Evolutionary conservation across 23 tunicate species (phyloP).

Genomic region (Botrylloides violaceus): DNA sequence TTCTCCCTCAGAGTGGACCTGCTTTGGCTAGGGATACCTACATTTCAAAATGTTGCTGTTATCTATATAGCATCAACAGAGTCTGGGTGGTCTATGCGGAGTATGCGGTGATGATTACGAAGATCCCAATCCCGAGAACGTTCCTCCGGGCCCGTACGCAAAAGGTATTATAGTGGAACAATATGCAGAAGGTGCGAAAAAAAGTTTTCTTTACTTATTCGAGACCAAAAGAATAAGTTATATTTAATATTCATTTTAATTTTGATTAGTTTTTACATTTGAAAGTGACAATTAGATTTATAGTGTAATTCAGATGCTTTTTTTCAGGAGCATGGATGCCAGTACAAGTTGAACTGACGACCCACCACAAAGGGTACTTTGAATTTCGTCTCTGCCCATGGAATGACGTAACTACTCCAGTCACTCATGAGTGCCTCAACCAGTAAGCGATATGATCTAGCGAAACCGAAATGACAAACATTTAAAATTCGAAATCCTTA

Average conservation of each 20-base stretch:
- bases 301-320: no score
- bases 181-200: constrained; percentile 42
- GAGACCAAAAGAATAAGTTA: no score
- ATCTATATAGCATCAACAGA: constrained; percentile 27
- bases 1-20: no score
- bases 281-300: no score
- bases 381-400: constrained; percentile 61
- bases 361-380: constrained; percentile 70
- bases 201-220: no score
- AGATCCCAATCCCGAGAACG: constrained; percentile 41
- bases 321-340: constrained; percentile 33
- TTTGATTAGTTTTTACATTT: no score
- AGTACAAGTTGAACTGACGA: constrained; percentile 50
- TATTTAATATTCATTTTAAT: no score
- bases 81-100: constrained; percentile 57
- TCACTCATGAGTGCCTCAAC: constrained; percentile 44
- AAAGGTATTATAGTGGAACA: constrained; percentile 54
- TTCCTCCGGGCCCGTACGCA: constrained; percentile 62
- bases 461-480: no score
- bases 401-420: constrained; percentile 38
- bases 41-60: no score
- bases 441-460: no score
- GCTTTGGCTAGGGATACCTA: no score
- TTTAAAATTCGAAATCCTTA: no score
- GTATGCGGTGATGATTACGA: constrained; percentile 68